Percentiles rank a stretch among this genome's conserved stretches.
Conservation (phyloP, 2,888 invertebrate genomes). For the Esperia sulphurella region DNA sequence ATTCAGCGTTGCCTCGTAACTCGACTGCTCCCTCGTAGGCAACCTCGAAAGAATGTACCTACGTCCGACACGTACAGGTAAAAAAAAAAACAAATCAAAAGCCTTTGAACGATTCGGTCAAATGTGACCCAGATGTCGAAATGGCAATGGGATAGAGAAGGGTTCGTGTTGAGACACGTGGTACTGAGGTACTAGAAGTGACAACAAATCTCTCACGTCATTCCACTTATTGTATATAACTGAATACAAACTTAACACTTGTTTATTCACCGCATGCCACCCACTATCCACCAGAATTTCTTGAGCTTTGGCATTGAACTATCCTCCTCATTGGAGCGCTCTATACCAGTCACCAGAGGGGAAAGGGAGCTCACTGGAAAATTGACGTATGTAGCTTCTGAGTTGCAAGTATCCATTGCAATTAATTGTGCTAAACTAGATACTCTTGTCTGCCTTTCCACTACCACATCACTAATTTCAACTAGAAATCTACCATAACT, state of each 20-base stretch:
- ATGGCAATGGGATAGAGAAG: too few species aligned
- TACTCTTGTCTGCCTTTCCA: neutral
- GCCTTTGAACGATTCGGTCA: too few species aligned
- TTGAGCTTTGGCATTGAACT: neutral
- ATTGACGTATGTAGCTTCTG: neutral
- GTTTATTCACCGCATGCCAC: slow-evolving; percentile 7
- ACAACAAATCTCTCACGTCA: neutral
- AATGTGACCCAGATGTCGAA: too few species aligned
- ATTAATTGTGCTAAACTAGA: slow-evolving; percentile 5
- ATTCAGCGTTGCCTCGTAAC: too few species aligned
- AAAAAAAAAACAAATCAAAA: too few species aligned
- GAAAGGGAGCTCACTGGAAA: too few species aligned
- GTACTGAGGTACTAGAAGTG: neutral
- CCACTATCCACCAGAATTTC: neutral
- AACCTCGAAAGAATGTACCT: too few species aligned
- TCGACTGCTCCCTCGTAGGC: too few species aligned
- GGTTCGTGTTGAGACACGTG: too few species aligned
- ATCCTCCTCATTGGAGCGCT: neutral
- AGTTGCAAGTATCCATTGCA: slow-evolving; percentile 5
- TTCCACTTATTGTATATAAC: neutral
- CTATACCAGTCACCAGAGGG: too few species aligned
- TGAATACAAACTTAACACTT: slow-evolving; percentile 2
- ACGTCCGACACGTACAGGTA: too few species aligned
- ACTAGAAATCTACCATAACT: neutral
- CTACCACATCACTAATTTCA: neutral